A percentile compares a stretch with the other conserved stretches of the same genome.
phyloP scores from a whole-genome alignment of 2,888 invertebrate species.

The Epiperipatus broadwayi region DNA sequence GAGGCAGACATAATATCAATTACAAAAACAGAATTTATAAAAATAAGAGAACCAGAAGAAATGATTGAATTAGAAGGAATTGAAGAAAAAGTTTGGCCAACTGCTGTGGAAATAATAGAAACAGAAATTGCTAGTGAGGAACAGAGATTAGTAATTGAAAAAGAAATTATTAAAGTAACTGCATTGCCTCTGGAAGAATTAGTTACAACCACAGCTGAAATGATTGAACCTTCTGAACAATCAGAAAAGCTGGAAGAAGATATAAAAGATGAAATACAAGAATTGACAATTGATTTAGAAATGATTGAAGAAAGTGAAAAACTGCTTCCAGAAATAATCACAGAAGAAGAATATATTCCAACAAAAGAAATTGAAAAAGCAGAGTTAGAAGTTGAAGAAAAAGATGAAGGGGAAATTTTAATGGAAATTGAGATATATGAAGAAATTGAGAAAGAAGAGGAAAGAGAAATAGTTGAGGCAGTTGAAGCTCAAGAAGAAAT shows the following conservation, averaged over 20 bases:
- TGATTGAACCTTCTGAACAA: not conserved
- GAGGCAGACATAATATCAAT: slow-evolving; percentile 35
- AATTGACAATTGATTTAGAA: not conserved
- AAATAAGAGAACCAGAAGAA: slow-evolving; percentile 22
- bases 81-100: slow-evolving; percentile 35
- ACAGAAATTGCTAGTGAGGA: slow-evolving; percentile 11
- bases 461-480: not conserved
- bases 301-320: not conserved
- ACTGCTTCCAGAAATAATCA: not conserved
- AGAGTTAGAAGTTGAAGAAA: not conserved
- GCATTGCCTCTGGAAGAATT: too few relatives aligned
- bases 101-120: slow-evolving; percentile 27
- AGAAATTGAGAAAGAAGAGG: too few relatives aligned
- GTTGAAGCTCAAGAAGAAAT: slow-evolving; percentile 7
- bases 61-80: slow-evolving; percentile 32
- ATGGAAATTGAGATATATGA: too few relatives aligned
- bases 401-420: slow-evolving; percentile 15
- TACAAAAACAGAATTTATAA: too few relatives aligned
- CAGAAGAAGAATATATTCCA: not conserved
- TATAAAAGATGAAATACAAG: not conserved
- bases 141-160: slow-evolving; percentile 19
- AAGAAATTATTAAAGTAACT: slow-evolving; percentile 20
- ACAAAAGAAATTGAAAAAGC: not conserved
- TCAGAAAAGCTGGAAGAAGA: not conserved
- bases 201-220: too few relatives aligned